phyloP scores from a whole-genome alignment of 2,888 invertebrate species.

The Nephrotoma flavescens region DNA sequence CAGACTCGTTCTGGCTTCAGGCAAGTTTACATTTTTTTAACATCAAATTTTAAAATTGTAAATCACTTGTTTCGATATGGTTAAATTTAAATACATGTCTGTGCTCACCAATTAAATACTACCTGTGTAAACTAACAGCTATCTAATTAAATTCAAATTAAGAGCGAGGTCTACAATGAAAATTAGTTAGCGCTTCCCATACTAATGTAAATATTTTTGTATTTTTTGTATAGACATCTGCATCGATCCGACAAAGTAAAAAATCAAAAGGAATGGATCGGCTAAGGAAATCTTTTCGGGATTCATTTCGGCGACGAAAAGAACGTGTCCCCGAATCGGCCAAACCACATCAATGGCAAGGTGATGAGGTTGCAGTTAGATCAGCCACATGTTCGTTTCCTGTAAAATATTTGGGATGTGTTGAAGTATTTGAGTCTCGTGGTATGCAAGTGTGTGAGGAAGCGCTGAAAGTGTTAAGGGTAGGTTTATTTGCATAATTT shows the following conservation, averaged over 20 bases:
- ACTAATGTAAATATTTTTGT: constrained; percentile 7
- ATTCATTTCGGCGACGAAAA: constrained; percentile 87
- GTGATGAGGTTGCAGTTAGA: constrained; percentile 91
- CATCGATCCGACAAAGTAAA: constrained; percentile 37
- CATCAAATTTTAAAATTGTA: neutral
- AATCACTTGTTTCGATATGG: neutral
- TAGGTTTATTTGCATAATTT: constrained; percentile 34
- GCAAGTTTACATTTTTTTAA: neutral
- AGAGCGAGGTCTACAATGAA: neutral
- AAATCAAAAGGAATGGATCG: constrained; percentile 74
- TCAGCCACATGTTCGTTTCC: constrained; percentile 94
- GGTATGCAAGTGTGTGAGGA: constrained; percentile 99
- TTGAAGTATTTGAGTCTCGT: constrained; percentile 97
- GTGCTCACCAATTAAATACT: neutral
- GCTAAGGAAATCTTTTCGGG: constrained; percentile 75
- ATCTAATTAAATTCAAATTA: neutral
- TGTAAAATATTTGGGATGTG: constrained; percentile 97
- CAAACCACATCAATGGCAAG: constrained; percentile 96
- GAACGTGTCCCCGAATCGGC: constrained; percentile 79
- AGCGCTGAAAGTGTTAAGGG: constrained; percentile 90
- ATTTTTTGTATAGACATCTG: constrained; percentile 36
- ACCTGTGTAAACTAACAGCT: neutral
- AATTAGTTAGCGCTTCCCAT: neutral
- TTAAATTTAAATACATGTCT: neutral
- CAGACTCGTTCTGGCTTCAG: neutral